These are phyloP conservation scores for Bucco capensis DNA, from an alignment of 2,113 vertebrate genomes.

Conservation along the genomic window DNA sequence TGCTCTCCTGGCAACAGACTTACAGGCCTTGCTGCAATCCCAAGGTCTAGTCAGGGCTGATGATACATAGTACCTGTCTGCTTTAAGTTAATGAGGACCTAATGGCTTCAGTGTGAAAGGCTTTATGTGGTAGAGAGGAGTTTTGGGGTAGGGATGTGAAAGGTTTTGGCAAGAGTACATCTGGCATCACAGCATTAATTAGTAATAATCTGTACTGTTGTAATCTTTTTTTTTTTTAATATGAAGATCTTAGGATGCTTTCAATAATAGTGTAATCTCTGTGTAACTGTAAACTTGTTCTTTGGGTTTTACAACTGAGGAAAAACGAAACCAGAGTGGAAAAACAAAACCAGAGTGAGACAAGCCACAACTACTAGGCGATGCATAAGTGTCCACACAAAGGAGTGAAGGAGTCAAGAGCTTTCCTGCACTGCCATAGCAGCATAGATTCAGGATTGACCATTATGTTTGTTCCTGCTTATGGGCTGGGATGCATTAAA, in stretches of 20 bases:
- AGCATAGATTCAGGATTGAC: fast-evolving
- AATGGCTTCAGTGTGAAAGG: background rate
- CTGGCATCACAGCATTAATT: background rate
- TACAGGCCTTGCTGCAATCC: background rate
- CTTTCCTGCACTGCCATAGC: fast-evolving
- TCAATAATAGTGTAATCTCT: background rate
- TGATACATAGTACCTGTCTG: background rate
- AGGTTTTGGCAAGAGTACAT: background rate
- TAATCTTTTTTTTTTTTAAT: background rate
- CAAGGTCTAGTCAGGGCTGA: background rate
- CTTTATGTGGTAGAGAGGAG: background rate
- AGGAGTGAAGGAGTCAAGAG: background rate
- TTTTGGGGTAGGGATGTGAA: background rate
- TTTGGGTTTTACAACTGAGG: background rate
- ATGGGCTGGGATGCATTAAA: background rate
- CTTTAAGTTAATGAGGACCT: background rate
- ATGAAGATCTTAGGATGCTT: background rate
- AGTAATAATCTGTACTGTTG: background rate
- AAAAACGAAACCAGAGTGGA: background rate
- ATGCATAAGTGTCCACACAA: background rate
- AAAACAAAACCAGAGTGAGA: background rate
- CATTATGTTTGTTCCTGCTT: background rate
- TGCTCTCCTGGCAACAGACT: background rate
- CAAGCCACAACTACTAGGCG: background rate
- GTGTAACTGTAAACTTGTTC: background rate